Evolutionary conservation across 2,888 invertebrate genomes (phyloP), one percentile per base, ranked within the genome.

Genomic region (Brenthis hecate): DNA sequence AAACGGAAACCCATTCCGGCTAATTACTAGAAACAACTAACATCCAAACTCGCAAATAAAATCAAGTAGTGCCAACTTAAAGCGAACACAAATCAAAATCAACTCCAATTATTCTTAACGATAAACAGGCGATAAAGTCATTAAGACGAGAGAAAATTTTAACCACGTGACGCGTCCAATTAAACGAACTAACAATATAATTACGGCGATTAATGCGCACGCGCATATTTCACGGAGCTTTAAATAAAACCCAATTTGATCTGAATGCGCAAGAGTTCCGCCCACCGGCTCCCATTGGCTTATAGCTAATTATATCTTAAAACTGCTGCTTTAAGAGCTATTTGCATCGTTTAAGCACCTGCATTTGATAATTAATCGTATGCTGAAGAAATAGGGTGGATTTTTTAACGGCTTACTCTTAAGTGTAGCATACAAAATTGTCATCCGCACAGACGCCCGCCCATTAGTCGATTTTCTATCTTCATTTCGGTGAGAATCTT

Each of bases 391-490:
- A n/a, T 76, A 85, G 55, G 74, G 75, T 66, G 51, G 19, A 69
- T 72, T 74, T 69, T 80, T 19, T 6, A 63, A 67, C 54, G 43
- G 2, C 0, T 6, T 32, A 5, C 0, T 47, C 23, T 76, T 79
- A 81, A 85, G 82, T 82, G 85, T 78, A 77, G 81, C 78, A 81
- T 82, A 83, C 81, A 77, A 80, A 83, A 89, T 85, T 92, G 91
- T 91, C 91, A 90, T 81, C 87, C 81, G 77, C 82, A 88, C 86
- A 85, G 83, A 89, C 92, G 92, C 92, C 92, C 92, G 92, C 92
- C 92, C 92, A 92, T 92, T 92, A 92, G 90, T 80, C 81, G 81
- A 85, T 83, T 86, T 82, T 92, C 81, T 86, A 88, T 92, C 92
- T 92, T 91, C 85, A 92, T 92, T 90, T 84, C 79, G 77, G 82